Base-by-base conservation (phyloP, 2,113 vertebrate species). In the Dinomys branickii region DNA sequence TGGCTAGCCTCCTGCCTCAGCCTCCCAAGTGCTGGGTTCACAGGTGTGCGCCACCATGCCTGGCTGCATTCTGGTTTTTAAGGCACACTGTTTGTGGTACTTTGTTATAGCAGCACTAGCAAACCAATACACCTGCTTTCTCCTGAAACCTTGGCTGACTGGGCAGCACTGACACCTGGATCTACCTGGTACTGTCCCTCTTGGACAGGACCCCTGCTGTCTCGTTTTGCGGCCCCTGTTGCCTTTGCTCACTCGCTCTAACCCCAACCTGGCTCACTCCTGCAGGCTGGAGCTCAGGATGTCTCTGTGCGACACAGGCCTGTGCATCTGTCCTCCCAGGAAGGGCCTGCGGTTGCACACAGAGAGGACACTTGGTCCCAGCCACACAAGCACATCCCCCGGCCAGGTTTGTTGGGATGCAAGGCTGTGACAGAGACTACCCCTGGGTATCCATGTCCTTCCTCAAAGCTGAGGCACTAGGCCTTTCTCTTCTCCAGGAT, bases 401-500 rank as follows among this genome's bases (percentile, higher is more conserved):
- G 8, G 17, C 0, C 4, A 14, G 28, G 9, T 1, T 38, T 61
- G 54, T 28, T 5, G 47, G 28, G 67, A 88, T 2, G 0, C 75
- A 94, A 69, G 75, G 38, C 78, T n/a, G 58, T 17, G 50, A 77
- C 59, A 2, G 10, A 56, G 9, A 91, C 73, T 1, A 44, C 77
- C 75, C 77, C 52, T 80, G 80, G 44, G 56, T 82, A 84, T 85
- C 4, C 0, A 33, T 13, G 22, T 61, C 82, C n/a, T 52, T 50
- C 59, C 73, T 30, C 35, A 33, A 41, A 80, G 44, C 65, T 81
- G 90, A 82, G 80, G 80, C 87, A 59, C 80, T 81, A 90, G 69
- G 91, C n/a, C 91, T 59, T 86, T 87, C 54, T 91, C 88, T 81
- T 81, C 85, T 94, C 94, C 2, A 5, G 77, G 91, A 91, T 67